These are phyloP conservation scores for Noctuana brunneofusca DNA, from an alignment of 2,888 invertebrate species.

Conservation along the genomic window DNA sequence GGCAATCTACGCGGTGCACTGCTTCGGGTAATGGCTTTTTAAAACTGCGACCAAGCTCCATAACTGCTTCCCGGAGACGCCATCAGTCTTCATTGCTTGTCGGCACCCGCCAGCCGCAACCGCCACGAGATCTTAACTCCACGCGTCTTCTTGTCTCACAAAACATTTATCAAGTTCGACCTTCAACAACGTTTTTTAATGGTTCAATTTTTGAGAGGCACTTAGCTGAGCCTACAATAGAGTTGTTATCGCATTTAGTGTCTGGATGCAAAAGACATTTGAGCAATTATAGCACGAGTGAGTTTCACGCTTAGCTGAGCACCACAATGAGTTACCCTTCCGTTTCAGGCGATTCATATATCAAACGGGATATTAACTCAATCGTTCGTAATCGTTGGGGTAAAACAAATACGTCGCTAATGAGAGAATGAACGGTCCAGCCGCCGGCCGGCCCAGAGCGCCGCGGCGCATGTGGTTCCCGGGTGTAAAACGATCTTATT, in stretches of 20 bases:
- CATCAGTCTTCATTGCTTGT: slow-evolving; percentile 84
- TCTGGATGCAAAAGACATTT: slow-evolving; percentile 7
- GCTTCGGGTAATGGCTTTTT: slow-evolving; percentile 81
- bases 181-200: neutral
- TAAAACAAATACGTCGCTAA: slow-evolving; percentile 77
- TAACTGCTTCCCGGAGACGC: slow-evolving; percentile 80
- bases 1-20: slow-evolving; percentile 78
- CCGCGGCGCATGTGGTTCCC: slow-evolving; percentile 74
- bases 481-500: slow-evolving; percentile 82
- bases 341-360: slow-evolving; percentile 65
- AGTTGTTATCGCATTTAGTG: neutral
- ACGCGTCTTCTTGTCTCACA: slow-evolving; percentile 47
- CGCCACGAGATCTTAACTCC: slow-evolving; percentile 72
- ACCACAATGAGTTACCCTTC: slow-evolving; percentile 43
- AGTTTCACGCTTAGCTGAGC: slow-evolving; percentile 29
- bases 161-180: slow-evolving; percentile 21
- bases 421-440: slow-evolving; percentile 75
- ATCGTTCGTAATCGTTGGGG: slow-evolving; percentile 72
- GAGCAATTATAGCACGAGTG: slow-evolving; percentile 27
- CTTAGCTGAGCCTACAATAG: neutral
- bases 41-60: slow-evolving; percentile 83
- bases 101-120: slow-evolving; percentile 74
- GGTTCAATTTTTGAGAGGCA: neutral
- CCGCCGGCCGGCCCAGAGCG: slow-evolving; percentile 50
- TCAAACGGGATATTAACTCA: slow-evolving; percentile 75